phyloP scores from a whole-genome alignment of 2,113 vertebrate species.

The Parus major region DNA sequence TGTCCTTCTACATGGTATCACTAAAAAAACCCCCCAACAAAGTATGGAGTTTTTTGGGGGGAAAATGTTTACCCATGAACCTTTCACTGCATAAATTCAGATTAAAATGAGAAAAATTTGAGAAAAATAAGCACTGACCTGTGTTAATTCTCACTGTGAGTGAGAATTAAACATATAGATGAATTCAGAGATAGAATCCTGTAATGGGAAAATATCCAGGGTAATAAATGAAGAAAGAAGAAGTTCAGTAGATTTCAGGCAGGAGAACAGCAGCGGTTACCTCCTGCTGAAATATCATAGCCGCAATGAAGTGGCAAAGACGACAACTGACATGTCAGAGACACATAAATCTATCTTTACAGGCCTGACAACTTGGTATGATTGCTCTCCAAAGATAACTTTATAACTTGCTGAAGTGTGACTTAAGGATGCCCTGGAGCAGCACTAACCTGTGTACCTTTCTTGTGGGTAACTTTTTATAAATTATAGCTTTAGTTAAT shows the following conservation, averaged over 20 bases:
- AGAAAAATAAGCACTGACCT: constrained; percentile 19
- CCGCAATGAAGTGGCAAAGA: constrained; percentile 55
- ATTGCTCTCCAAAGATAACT: constrained; percentile 74
- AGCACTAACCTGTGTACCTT: constrained; percentile 56
- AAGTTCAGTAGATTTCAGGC: constrained; percentile 19
- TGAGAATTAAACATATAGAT: not conserved
- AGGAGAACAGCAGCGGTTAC: constrained; percentile 8
- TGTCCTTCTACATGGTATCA: not conserved
- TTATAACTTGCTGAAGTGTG: constrained; percentile 69
- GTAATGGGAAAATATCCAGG: not conserved
- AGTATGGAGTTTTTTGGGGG: not conserved
- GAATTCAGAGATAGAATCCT: not conserved
- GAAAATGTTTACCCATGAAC: not conserved
- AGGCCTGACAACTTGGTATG: constrained; percentile 62
- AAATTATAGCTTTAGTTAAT: constrained; percentile 59
- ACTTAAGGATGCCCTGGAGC: constrained; percentile 66
- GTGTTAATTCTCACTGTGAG: not conserved
- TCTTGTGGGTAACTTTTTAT: constrained; percentile 63
- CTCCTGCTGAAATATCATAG: constrained; percentile 51
- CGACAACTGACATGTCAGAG: constrained; percentile 53
- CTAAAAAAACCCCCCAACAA: not conserved
- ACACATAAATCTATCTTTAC: constrained; percentile 14
- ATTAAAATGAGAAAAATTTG: not conserved
- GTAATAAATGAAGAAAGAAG: constrained; percentile 19
- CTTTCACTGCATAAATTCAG: not conserved